Percentiles rank a stretch among this genome's conserved stretches.
These are phyloP conservation scores for Butastur rufipennis DNA, from an alignment of 2,113 vertebrate species.

Conservation along the genomic window DNA sequence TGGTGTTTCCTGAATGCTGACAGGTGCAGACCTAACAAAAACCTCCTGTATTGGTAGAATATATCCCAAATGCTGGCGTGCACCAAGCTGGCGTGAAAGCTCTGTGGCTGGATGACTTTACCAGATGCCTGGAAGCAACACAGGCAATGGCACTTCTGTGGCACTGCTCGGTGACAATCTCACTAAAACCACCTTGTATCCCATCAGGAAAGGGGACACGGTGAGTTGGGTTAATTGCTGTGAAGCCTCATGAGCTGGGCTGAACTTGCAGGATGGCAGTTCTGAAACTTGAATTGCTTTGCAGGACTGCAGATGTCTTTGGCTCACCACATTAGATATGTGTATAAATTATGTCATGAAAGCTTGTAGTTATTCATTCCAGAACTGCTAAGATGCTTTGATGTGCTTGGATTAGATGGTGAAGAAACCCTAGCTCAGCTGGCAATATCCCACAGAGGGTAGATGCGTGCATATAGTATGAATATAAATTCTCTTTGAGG, in stretches of 20 bases:
- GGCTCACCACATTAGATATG: not conserved
- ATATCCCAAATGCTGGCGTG: not conserved
- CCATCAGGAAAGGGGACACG: not conserved
- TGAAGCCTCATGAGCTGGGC: not conserved
- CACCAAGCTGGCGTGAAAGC: not conserved
- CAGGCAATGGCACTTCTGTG: not conserved
- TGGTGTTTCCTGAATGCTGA: not conserved
- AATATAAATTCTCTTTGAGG: constrained; percentile 57
- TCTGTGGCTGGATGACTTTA: not conserved
- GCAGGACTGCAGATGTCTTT: not conserved
- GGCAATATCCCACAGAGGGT: constrained; percentile 25
- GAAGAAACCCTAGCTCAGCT: constrained; percentile 22
- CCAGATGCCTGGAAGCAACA: not conserved
- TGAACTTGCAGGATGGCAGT: not conserved
- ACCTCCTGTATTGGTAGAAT: not conserved
- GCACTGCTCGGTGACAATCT: not conserved
- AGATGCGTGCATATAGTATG: not conserved
- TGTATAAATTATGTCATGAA: constrained; percentile 43
- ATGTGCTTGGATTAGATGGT: constrained; percentile 46
- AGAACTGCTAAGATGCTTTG: constrained; percentile 31
- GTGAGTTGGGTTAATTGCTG: not conserved
- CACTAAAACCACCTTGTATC: not conserved
- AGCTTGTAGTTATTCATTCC: constrained; percentile 29
- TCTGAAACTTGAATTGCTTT: not conserved
- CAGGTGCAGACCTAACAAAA: not conserved